These are phyloP conservation scores for Synergus japonicus DNA, from an alignment of 2,888 invertebrate species.

Conservation along the genomic window DNA sequence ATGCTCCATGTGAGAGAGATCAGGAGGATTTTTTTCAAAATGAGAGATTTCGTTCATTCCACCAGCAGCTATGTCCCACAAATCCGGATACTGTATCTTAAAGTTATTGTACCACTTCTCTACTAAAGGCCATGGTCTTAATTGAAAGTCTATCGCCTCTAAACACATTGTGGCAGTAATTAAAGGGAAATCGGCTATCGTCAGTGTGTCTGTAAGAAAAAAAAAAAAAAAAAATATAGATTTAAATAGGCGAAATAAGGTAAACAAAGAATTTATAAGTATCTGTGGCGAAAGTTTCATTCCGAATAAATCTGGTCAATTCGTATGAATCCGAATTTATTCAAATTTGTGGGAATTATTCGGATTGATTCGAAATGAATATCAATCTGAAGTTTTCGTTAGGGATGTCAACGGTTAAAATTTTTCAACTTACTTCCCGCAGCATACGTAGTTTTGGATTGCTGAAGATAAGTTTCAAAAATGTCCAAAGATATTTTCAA, in stretches of 20 bases:
- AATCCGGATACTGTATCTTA: slow-evolving; percentile 82
- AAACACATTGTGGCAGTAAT: slow-evolving; percentile 86
- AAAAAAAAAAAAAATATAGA: too few relatives aligned
- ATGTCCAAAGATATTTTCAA: slow-evolving; percentile 83
- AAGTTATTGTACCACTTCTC: slow-evolving; percentile 85
- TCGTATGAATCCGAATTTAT: too few relatives aligned
- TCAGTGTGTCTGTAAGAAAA: slow-evolving; percentile 80
- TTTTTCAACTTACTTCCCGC: slow-evolving; percentile 79
- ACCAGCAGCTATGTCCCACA: slow-evolving; percentile 85
- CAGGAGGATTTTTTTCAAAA: slow-evolving; percentile 86
- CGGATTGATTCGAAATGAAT: too few relatives aligned
- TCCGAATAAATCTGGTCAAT: too few relatives aligned
- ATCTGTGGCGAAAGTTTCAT: too few relatives aligned
- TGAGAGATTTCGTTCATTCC: slow-evolving; percentile 85
- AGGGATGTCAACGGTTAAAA: too few relatives aligned
- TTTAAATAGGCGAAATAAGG: too few relatives aligned
- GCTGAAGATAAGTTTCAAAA: slow-evolving; percentile 84
- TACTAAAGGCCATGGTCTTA: slow-evolving; percentile 81
- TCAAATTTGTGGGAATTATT: too few relatives aligned
- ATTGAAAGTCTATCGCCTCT: slow-evolving; percentile 84
- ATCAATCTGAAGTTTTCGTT: too few relatives aligned
- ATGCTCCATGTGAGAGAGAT: slow-evolving; percentile 84
- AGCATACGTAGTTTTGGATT: slow-evolving; percentile 82
- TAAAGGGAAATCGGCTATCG: slow-evolving; percentile 87
- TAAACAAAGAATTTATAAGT: too few relatives aligned